Percentiles rank a stretch among this genome's conserved stretches.
These are phyloP conservation scores for Cyprinodon diabolis DNA, from an alignment of 2,797 vertebrate genomes.

Conservation along the genomic window DNA sequence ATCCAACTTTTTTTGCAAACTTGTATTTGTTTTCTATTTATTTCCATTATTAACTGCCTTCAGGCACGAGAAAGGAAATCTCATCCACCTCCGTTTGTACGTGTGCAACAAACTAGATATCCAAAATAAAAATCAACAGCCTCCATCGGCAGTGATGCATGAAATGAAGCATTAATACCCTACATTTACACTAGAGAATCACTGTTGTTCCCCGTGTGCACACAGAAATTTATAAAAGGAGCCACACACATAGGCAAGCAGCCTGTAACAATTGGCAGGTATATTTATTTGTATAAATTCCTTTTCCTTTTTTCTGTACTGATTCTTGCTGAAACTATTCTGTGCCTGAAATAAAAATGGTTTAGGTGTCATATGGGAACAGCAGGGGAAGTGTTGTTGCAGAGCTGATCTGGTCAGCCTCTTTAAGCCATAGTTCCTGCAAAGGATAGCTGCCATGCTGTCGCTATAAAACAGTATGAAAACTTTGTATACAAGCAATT, in stretches of 20 bases:
- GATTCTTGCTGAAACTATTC: constrained; percentile 23
- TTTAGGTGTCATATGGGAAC: constrained; percentile 50
- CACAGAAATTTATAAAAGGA: constrained; percentile 32
- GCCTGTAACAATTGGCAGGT: constrained; percentile 37
- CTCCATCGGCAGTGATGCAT: constrained; percentile 20
- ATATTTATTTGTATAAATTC: constrained; percentile 38
- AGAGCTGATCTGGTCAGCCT: constrained; percentile 54
- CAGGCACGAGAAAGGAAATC: constrained; percentile 29
- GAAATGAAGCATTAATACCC: constrained; percentile 40
- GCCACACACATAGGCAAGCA: constrained; percentile 24
- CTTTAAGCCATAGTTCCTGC: constrained; percentile 41
- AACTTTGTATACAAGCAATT: constrained; percentile 28
- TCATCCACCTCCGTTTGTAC: constrained; percentile 27
- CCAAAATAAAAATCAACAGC: constrained; percentile 30
- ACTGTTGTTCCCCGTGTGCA: constrained; percentile 26
- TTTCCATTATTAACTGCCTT: constrained; percentile 13
- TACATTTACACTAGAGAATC: constrained; percentile 43
- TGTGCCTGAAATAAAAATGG: constrained; percentile 41
- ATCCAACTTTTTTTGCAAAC: constrained; percentile 3
- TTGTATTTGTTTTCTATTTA: constrained; percentile 4
- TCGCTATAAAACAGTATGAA: constrained; percentile 40
- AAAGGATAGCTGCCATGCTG: constrained; percentile 53
- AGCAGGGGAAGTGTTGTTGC: constrained; percentile 69
- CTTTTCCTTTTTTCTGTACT: constrained; percentile 3
- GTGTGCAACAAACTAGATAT: constrained; percentile 19